phyloP scores from a whole-genome alignment of 1,140 invertebrate species.

The Delia radicum region DNA sequence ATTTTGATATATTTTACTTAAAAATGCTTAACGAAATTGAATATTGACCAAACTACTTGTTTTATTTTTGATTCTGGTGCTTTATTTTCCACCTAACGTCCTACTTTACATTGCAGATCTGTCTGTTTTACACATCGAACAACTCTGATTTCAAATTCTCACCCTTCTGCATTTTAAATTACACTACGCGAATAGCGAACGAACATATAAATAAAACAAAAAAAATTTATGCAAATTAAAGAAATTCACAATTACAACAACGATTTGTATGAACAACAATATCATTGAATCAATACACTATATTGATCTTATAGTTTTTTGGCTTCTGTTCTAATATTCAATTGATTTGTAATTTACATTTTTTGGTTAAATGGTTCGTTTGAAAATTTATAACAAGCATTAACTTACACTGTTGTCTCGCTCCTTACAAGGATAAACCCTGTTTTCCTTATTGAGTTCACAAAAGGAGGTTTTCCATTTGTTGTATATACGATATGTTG shows the following conservation, averaged over 20 bases:
- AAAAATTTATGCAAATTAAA: not conserved
- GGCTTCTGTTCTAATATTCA: not conserved
- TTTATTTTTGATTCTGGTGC: not conserved
- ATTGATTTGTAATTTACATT: slow-evolving; percentile 7
- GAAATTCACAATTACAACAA: not conserved
- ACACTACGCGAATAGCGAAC: not conserved
- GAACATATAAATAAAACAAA: not conserved
- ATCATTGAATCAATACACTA: no score
- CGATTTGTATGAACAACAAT: not conserved
- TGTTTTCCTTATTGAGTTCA: not conserved
- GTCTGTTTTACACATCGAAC: no score
- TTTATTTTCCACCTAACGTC: not conserved
- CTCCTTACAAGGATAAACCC: not conserved
- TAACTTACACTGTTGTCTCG: not conserved
- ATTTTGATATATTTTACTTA: no score
- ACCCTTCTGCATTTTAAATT: not conserved
- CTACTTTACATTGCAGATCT: not conserved
- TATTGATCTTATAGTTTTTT: not conserved
- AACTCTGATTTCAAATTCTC: not conserved
- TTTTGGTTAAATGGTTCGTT: not conserved
- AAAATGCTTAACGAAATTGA: no score
- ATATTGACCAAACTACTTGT: not conserved
- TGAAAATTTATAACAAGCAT: not conserved
- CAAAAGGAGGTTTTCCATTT: not conserved
- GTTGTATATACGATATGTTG: no score